A percentile compares a stretch with the other conserved stretches of the same genome.
These are phyloP conservation scores for Mesaphorura yosii DNA, from an alignment of 1,140 invertebrate species.

Conservation along the genomic window DNA sequence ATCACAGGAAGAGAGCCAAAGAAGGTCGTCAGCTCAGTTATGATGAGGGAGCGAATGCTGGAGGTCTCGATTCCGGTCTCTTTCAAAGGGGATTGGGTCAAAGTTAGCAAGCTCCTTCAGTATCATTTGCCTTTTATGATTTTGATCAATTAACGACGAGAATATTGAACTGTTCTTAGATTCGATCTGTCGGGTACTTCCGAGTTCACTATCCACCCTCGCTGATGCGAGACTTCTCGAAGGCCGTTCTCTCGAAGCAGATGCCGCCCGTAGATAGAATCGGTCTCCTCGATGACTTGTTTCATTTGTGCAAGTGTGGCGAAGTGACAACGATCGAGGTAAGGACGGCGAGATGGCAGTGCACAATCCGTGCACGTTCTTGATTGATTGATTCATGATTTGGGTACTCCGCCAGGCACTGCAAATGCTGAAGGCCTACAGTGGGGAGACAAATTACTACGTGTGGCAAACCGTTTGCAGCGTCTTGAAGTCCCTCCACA, in stretches of 20 bases:
- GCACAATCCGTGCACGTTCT: not conserved
- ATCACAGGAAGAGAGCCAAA: slow-evolving; percentile 56
- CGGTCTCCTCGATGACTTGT: slow-evolving; percentile 80
- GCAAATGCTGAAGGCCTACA: not conserved
- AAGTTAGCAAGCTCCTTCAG: slow-evolving; percentile 38
- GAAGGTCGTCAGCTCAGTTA: slow-evolving; percentile 45
- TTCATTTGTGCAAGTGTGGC: slow-evolving; percentile 77
- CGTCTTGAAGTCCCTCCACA: not conserved
- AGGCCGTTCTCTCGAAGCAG: slow-evolving; percentile 61
- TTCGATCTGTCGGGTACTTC: slow-evolving; percentile 71
- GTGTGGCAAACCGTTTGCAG: slow-evolving; percentile 2
- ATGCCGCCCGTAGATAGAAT: slow-evolving; percentile 80
- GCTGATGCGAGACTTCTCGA: slow-evolving; percentile 62
- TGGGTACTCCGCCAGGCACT: no score
- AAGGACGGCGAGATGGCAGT: not conserved
- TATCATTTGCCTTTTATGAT: not conserved
- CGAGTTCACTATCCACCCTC: slow-evolving; percentile 71
- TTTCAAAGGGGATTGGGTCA: slow-evolving; percentile 65
- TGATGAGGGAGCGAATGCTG: slow-evolving; percentile 50
- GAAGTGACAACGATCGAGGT: slow-evolving; percentile 59
- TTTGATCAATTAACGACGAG: not conserved
- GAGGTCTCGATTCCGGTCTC: slow-evolving; percentile 53
- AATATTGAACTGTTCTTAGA: slow-evolving; percentile 11
- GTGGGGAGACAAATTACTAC: slow-evolving; percentile 1
- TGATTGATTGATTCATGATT: not conserved